These are phyloP conservation scores for Pelobates fuscus DNA, from an alignment of 2,113 vertebrate genomes.

Conservation along the genomic window DNA sequence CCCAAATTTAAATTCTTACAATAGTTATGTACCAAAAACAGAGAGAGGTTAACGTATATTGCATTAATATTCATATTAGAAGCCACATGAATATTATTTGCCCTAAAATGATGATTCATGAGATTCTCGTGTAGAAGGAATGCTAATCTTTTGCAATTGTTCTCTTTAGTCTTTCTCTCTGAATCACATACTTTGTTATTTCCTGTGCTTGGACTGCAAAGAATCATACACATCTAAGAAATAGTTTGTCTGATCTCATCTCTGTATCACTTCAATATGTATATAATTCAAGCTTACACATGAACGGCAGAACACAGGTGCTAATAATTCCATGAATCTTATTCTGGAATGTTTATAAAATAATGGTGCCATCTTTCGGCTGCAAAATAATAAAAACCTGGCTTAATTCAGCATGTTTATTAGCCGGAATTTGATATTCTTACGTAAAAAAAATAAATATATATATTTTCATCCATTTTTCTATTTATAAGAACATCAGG, in stretches of 20 bases:
- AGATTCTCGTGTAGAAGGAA: slow-evolving; percentile 17
- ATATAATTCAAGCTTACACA: slow-evolving; percentile 22
- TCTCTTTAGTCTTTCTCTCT: slow-evolving; percentile 26
- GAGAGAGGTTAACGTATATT: slow-evolving; percentile 9
- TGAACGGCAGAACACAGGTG: slow-evolving; percentile 14
- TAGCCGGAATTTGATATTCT: no score
- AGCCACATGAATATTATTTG: slow-evolving; percentile 40
- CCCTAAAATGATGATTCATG: slow-evolving; percentile 35
- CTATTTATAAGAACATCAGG: no score
- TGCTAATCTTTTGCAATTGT: slow-evolving; percentile 31
- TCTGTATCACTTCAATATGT: slow-evolving; percentile 40
- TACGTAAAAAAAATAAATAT: no score
- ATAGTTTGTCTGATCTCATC: slow-evolving; percentile 50
- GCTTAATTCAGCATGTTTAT: no score
- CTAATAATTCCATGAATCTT: slow-evolving; percentile 26
- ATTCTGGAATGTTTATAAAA: slow-evolving; percentile 1
- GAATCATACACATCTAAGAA: slow-evolving; percentile 42
- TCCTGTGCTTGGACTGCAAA: slow-evolving; percentile 37
- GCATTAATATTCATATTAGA: slow-evolving; percentile 25
- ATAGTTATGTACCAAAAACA: not conserved
- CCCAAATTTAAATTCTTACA: no score
- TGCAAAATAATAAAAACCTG: not conserved
- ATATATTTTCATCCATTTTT: no score
- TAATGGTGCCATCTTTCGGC: not conserved
- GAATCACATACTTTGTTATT: slow-evolving; percentile 36